Base-by-base conservation (phyloP, 2,797 vertebrate species). In the Anguilla pacifica region DNA sequence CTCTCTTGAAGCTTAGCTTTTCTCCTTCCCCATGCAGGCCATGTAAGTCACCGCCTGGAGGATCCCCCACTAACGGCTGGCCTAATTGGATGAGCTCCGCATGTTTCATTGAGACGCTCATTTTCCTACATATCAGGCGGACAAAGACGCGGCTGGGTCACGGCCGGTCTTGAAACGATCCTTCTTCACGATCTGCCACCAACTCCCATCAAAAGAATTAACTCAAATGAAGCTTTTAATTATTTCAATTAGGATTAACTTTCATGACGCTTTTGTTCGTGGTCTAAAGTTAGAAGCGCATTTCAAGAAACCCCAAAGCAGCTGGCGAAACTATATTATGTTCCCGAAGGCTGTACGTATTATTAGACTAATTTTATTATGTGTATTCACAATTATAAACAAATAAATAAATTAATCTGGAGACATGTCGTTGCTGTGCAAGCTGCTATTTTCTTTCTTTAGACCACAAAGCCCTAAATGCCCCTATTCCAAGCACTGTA, bases 81-180 rank as follows among this genome's bases (percentile, higher is more conserved):
- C 83, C 70, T 85, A 72, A 84, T 74, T 61, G 53, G 25, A 88
- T 49, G 70, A 85, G 35, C 53, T 46, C 46, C 39, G 25, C 22
- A 39, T 85, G 53, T 85, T 85, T 85, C 70, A 85, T 55, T 79
- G 67, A 85, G 87, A 79, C 31, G 15, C 84, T 59, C 72, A 59
- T 51, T 72, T 46, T 85, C 35, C 51, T 49, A 43, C 15, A 25
- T 61, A 6, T 13, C n/a, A 46, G 74, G 49, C 31, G 9, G 31
- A 64, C 6, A 53, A 72, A 25, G 67, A 31, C 28, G 74, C 25
- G 46, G 84, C 6, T 19, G 17, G 84, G 61, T 46, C 53, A 61
- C 31, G 31, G 53, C 83, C 28, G 28, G n/a, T 11, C 31, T 39
- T 61, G 46, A 85, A 59, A 85, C 19, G 19, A 85, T 61, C 55